These are phyloP conservation scores for Schizopygopsis pylzovi DNA, from an alignment of 2,797 vertebrate genomes.

Conservation along the genomic window DNA sequence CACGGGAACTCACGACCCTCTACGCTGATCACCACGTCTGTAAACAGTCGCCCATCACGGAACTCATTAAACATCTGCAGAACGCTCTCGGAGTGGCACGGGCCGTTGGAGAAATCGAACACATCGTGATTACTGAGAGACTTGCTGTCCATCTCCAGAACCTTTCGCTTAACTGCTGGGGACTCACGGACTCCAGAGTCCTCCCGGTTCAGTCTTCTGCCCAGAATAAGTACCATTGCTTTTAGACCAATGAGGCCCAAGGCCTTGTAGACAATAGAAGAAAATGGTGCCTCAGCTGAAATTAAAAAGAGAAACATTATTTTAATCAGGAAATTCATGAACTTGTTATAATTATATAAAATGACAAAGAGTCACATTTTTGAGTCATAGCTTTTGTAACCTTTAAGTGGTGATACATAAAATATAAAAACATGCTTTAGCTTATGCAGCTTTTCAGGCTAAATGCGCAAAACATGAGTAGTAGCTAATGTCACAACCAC, in stretches of 20 bases:
- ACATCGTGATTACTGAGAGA: constrained; percentile 84
- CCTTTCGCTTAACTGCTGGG: constrained; percentile 93
- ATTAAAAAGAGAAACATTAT: background rate
- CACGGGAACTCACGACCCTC: constrained; percentile 97
- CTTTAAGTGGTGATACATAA: background rate
- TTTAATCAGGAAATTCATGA: constrained; percentile 17
- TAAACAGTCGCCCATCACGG: constrained; percentile 92
- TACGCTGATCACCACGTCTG: constrained; percentile 96
- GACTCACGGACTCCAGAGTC: constrained; percentile 91
- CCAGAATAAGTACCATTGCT: constrained; percentile 98
- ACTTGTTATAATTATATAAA: background rate
- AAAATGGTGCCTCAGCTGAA: constrained; percentile 10
- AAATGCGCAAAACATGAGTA: background rate
- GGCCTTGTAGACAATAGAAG: constrained; percentile 39
- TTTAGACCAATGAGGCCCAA: constrained; percentile 43
- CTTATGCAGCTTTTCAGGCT: background rate
- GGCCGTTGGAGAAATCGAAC: constrained; percentile 93
- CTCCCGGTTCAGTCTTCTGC: constrained; percentile 94
- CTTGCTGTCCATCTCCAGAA: constrained; percentile 91
- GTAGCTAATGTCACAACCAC: background rate
- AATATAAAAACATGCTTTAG: background rate
- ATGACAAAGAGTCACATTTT: background rate
- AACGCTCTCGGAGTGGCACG: constrained; percentile 93
- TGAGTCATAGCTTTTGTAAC: background rate
- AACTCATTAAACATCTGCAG: constrained; percentile 97